These are phyloP conservation scores for Nemapogon koenigi DNA, from an alignment of 2,888 invertebrate species.

Conservation along the genomic window DNA sequence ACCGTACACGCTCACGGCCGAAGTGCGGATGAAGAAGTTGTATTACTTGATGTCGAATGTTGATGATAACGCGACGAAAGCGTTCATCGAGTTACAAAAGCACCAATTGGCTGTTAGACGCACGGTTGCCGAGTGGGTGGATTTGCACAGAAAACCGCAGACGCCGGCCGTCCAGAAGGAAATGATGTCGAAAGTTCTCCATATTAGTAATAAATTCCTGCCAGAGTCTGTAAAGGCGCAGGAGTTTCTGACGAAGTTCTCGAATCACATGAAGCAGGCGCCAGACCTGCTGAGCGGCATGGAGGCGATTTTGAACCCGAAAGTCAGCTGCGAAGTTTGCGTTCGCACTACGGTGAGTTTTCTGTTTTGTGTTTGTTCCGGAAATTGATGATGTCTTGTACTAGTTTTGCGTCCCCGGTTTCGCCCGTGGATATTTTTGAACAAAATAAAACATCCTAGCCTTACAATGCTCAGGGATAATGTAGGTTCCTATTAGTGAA, in stretches of 20 bases:
- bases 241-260: constrained; percentile 86
- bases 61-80: constrained; percentile 92
- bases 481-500: no score
- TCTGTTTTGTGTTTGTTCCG: no score
- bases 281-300: constrained; percentile 73
- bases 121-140: constrained; percentile 87
- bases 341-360: constrained; percentile 83
- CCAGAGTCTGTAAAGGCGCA: constrained; percentile 93
- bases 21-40: constrained; percentile 91
- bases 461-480: no score
- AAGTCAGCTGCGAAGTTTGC: constrained; percentile 93
- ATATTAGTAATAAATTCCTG: constrained; percentile 77
- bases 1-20: constrained; percentile 86
- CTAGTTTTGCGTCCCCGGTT: no score
- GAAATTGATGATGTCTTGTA: no score
- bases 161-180: constrained; percentile 76
- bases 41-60: constrained; percentile 92
- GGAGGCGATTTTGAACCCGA: constrained; percentile 86
- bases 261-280: constrained; percentile 78
- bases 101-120: constrained; percentile 86
- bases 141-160: constrained; percentile 76
- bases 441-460: no score
- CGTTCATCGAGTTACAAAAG: constrained; percentile 85
- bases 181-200: constrained; percentile 70
- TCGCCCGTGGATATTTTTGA: no score